Percentiles rank a stretch among this genome's conserved stretches.
Evolutionary conservation across 2,797 vertebrate genomes (phyloP).

Genomic region (Typhlichthys eigenmanni): DNA sequence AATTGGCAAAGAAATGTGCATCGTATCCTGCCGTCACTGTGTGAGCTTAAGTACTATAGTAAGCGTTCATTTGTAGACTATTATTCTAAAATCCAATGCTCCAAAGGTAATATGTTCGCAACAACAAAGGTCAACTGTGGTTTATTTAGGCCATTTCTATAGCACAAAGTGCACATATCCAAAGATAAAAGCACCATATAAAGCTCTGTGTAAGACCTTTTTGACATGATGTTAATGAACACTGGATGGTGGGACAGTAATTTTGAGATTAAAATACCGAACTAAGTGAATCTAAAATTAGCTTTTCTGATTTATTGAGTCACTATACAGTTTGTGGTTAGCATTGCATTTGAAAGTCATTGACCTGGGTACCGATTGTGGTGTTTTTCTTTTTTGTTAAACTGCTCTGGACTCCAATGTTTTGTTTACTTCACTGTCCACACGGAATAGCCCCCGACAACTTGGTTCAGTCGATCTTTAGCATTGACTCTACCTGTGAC

Average conservation of each 20-base stretch:
- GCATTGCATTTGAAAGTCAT: slow-evolving; percentile 2
- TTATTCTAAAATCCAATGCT: slow-evolving; percentile 1
- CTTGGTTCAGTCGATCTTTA: slow-evolving; percentile 66
- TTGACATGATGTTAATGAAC: background rate
- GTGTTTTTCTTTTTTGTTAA: slow-evolving; percentile 12
- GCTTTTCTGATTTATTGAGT: slow-evolving; percentile 27
- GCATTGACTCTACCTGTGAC: slow-evolving; percentile 58
- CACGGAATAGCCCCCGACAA: slow-evolving; percentile 47
- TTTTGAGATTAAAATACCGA: background rate
- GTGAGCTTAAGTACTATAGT: slow-evolving; percentile 14
- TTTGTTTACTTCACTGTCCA: slow-evolving; percentile 38
- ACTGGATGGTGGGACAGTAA: background rate
- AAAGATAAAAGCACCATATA: slow-evolving; percentile 8
- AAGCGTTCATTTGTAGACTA: slow-evolving; percentile 28
- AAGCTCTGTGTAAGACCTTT: slow-evolving; percentile 7
- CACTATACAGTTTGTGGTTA: slow-evolving; percentile 20
- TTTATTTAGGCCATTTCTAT: slow-evolving; percentile 6
- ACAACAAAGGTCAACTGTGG: slow-evolving; percentile 12
- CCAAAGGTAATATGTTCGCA: slow-evolving; percentile 3
- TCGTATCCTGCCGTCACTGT: slow-evolving; percentile 1
- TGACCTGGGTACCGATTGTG: slow-evolving; percentile 11
- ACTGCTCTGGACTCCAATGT: slow-evolving; percentile 8
- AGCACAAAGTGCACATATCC: background rate
- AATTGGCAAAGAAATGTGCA: slow-evolving; percentile 30
- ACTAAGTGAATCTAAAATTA: slow-evolving; percentile 24